Percentiles rank a stretch among this genome's conserved stretches.
phyloP scores from a whole-genome alignment of 2,888 invertebrate species.

The Anarsia innoxiella region DNA sequence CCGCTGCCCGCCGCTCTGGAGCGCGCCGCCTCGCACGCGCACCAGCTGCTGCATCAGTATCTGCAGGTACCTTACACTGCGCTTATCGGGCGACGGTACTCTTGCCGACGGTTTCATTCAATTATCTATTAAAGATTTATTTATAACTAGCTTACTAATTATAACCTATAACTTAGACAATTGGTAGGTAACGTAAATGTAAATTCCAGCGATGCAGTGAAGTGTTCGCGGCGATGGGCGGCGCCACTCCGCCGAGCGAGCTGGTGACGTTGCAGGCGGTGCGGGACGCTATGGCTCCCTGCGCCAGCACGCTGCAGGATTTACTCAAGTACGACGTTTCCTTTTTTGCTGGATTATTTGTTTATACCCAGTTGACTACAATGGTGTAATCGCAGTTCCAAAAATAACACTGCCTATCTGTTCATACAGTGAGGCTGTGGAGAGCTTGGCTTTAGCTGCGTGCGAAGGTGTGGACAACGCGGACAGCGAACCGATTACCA shows the following conservation, averaged over 20 bases:
- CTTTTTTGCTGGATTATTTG: background rate
- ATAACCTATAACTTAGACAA: too few species aligned
- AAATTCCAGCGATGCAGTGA: conserved; percentile 51
- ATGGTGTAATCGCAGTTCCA: background rate
- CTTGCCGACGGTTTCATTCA: too few species aligned
- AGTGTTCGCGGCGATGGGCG: conserved; percentile 39
- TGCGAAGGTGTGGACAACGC: conserved; percentile 59
- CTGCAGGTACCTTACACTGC: too few species aligned
- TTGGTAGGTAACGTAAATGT: background rate
- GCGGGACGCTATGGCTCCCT: conserved; percentile 62
- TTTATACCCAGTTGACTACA: background rate
- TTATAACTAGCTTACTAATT: too few species aligned
- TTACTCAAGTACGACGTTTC: conserved; percentile 36
- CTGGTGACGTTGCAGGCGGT: conserved; percentile 58
- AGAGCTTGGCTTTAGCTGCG: conserved; percentile 55
- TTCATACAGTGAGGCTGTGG: conserved; percentile 54
- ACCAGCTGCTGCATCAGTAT: conserved; percentile 63
- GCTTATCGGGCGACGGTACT: too few species aligned
- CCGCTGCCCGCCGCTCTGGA: conserved; percentile 59
- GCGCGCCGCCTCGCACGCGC: conserved; percentile 61
- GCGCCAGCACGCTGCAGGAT: conserved; percentile 50
- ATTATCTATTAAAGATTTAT: too few species aligned
- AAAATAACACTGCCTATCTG: background rate
- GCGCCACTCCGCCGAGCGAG: conserved; percentile 29
- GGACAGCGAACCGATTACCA: conserved; percentile 47